Evolutionary conservation across 2,888 invertebrate genomes (phyloP).

Genomic region (Chaetoderma sp.): DNA sequence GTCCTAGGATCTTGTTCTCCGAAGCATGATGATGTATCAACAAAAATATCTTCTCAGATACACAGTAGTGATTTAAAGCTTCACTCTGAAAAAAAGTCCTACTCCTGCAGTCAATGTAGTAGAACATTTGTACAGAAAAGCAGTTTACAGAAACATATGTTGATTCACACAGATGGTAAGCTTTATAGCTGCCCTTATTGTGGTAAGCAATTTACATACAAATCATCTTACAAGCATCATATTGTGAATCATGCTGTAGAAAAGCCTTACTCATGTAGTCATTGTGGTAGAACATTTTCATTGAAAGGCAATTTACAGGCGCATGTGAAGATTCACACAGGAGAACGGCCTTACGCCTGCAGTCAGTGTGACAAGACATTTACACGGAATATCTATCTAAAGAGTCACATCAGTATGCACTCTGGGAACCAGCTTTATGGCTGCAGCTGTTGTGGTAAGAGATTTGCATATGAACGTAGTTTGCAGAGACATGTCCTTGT

Average conservation of each 20-base stretch:
- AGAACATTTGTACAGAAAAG: no score
- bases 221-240: neutral
- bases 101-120: no score
- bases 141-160: no score
- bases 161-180: neutral
- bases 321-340: neutral
- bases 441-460: neutral
- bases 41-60: no score
- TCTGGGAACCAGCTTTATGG: neutral
- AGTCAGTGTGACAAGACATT: neutral
- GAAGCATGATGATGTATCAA: no score
- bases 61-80: no score
- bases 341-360: neutral
- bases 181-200: neutral
- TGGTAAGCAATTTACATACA: neutral
- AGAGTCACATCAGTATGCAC: neutral
- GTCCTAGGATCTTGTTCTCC: no score
- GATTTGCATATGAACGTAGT: neutral
- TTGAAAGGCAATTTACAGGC: neutral
- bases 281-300: neutral
- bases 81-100: no score
- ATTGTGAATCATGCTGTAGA: neutral
- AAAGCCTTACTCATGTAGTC: neutral
- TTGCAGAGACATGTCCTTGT: neutral
- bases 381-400: neutral